Percentiles rank a stretch among this genome's conserved stretches.
Evolutionary conservation across 2,888 invertebrate genomes (phyloP).

Genomic region (Polietes domitor): DNA sequence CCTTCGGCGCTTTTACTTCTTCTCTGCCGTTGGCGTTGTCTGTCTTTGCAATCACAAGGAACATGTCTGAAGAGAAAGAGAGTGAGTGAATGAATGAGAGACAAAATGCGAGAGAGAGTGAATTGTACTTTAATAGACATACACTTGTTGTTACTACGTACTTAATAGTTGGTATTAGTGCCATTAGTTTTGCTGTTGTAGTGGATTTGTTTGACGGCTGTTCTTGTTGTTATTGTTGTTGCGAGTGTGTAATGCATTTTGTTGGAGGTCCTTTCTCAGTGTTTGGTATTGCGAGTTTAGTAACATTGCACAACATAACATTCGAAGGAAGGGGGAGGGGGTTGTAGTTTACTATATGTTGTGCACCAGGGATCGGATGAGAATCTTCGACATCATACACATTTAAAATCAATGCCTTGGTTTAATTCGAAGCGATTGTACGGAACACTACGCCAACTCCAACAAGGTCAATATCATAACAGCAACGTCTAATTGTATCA

Average conservation of each 20-base stretch:
- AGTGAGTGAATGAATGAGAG: background rate
- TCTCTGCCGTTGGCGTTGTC: background rate
- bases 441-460: too few relatives aligned
- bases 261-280: slow-evolving; percentile 17
- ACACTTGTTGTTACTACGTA: slow-evolving; percentile 36
- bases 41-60: background rate
- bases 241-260: slow-evolving; percentile 42
- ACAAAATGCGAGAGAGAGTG: slow-evolving; percentile 8
- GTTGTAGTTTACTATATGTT: background rate
- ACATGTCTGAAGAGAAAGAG: background rate
- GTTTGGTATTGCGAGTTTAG: slow-evolving; percentile 1
- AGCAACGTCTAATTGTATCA: too few relatives aligned
- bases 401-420: too few relatives aligned
- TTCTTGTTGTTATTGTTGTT: background rate
- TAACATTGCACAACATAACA: background rate
- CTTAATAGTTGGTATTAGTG: slow-evolving; percentile 12
- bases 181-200: background rate
- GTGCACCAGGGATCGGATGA: slow-evolving; percentile 7
- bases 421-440: too few relatives aligned
- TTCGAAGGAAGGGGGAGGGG: too few relatives aligned
- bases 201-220: background rate
- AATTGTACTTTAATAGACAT: background rate
- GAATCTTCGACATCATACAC: too few relatives aligned
- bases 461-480: too few relatives aligned
- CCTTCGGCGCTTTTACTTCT: slow-evolving; percentile 16